Conservation (phyloP, 1,140 invertebrate species). For the Drosophila sturtevanti region DNA sequence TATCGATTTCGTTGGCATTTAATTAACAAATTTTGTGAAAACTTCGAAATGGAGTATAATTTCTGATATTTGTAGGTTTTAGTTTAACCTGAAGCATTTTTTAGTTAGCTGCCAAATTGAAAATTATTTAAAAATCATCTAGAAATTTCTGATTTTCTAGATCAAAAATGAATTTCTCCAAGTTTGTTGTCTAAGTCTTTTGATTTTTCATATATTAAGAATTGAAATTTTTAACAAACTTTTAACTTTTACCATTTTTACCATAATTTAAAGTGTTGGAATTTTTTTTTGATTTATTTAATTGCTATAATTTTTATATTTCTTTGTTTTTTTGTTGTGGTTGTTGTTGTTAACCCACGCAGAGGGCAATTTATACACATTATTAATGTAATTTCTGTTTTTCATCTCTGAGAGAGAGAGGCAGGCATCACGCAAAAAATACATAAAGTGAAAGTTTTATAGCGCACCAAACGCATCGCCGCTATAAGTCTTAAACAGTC, state of each 20-base stretch:
- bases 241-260: slow-evolving; percentile 18
- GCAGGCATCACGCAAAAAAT: slow-evolving; percentile 74
- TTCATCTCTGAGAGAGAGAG: slow-evolving; percentile 29
- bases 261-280: neutral
- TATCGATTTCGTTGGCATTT: too few relatives aligned
- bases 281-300: slow-evolving; percentile 51
- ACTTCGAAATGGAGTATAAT: neutral
- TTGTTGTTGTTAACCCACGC: slow-evolving; percentile 43
- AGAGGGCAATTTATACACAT: slow-evolving; percentile 69
- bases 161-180: slow-evolving; percentile 19
- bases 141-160: neutral
- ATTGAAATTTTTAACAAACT: slow-evolving; percentile 23
- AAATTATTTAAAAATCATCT: too few relatives aligned
- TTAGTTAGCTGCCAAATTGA: too few relatives aligned
- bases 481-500: slow-evolving; percentile 54
- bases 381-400: slow-evolving; percentile 76
- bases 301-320: slow-evolving; percentile 53
- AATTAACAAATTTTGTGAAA: too few relatives aligned
- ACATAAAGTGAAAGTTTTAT: slow-evolving; percentile 78
- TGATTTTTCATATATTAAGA: slow-evolving; percentile 15
- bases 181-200: slow-evolving; percentile 60
- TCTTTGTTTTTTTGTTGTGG: neutral
- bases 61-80: neutral
- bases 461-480: slow-evolving; percentile 63
- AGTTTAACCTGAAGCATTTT: too few relatives aligned